Evolutionary conservation across 1,140 invertebrate genomes (phyloP).

Genomic region (Brachionus rubens): DNA sequence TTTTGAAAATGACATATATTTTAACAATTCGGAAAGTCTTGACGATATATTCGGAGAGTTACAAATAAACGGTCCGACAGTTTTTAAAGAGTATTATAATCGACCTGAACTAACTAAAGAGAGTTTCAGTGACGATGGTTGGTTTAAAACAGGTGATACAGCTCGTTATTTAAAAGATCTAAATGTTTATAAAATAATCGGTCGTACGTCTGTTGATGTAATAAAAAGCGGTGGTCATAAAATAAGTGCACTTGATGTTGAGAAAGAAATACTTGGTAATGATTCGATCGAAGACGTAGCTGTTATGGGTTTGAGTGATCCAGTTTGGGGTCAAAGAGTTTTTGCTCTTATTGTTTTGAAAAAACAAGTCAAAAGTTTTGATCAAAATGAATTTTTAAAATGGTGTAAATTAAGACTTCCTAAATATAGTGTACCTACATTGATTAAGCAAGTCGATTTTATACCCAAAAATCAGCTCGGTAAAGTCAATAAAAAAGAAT

Average conservation of each 20-base stretch:
- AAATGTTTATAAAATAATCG: constrained; percentile 54
- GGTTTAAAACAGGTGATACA: constrained; percentile 70
- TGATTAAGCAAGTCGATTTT: background rate
- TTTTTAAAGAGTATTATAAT: constrained; percentile 77
- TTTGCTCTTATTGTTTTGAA: constrained; percentile 37
- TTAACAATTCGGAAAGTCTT: constrained; percentile 53
- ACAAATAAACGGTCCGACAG: constrained; percentile 70
- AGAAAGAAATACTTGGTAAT: constrained; percentile 56
- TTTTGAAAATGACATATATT: constrained; percentile 54
- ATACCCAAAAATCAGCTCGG: constrained; percentile 40
- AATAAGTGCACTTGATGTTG: constrained; percentile 77
- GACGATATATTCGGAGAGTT: constrained; percentile 67
- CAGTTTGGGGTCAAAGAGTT: constrained; percentile 22
- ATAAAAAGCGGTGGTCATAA: constrained; percentile 82
- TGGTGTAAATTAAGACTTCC: constrained; percentile 23
- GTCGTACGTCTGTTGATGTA: constrained; percentile 78
- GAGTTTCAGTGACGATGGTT: constrained; percentile 71
- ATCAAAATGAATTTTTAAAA: background rate
- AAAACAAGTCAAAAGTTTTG: background rate
- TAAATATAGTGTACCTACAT: constrained; percentile 8
- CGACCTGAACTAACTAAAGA: constrained; percentile 69
- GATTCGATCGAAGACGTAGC: background rate
- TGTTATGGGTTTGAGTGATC: constrained; percentile 28
- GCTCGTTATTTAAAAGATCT: background rate
- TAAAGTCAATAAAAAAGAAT: constrained; percentile 47